phyloP scores from a whole-genome alignment of 2,113 vertebrate species.

The Pimephales promelas region DNA sequence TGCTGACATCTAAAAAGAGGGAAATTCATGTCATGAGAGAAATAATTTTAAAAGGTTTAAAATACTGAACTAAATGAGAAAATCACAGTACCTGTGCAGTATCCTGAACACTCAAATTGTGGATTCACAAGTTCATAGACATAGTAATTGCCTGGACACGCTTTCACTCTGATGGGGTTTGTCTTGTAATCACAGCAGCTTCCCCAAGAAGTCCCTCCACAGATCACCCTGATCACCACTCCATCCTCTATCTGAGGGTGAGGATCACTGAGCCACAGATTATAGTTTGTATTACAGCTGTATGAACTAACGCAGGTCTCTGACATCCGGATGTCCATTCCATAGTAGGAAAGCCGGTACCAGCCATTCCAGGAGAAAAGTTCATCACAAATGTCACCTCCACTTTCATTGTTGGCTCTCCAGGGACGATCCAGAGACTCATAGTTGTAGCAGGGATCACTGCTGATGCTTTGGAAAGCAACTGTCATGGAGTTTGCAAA shows the following conservation, averaged over 20 bases:
- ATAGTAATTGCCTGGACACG: slow-evolving; percentile 47
- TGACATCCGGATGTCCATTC: slow-evolving; percentile 38
- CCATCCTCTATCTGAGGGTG: slow-evolving; percentile 20
- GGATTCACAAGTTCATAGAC: slow-evolving; percentile 44
- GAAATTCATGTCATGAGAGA: background rate
- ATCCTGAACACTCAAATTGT: background rate
- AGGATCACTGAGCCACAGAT: background rate
- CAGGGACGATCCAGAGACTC: slow-evolving; percentile 31
- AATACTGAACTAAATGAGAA: background rate
- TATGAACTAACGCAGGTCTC: background rate
- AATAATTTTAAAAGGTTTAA: background rate
- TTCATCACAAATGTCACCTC: accelerated
- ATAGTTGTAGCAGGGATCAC: slow-evolving; percentile 29
- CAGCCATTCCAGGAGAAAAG: slow-evolving; percentile 34
- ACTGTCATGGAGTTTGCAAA: slow-evolving; percentile 14
- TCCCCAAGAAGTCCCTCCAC: background rate
- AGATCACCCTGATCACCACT: slow-evolving; percentile 29
- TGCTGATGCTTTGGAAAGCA: slow-evolving; percentile 6
- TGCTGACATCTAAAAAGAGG: slow-evolving; percentile 4
- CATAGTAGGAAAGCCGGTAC: slow-evolving; percentile 37
- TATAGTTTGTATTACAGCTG: slow-evolving; percentile 9
- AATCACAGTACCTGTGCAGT: slow-evolving; percentile 41
- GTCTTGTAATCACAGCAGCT: slow-evolving; percentile 16
- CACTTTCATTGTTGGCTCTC: slow-evolving; percentile 24
- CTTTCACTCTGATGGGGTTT: slow-evolving; percentile 45